A percentile compares a stretch with the other conserved stretches of the same genome.
Evolutionary conservation across 1,140 invertebrate species (phyloP).

Genomic region (Drosophila pseudoananassae): DNA sequence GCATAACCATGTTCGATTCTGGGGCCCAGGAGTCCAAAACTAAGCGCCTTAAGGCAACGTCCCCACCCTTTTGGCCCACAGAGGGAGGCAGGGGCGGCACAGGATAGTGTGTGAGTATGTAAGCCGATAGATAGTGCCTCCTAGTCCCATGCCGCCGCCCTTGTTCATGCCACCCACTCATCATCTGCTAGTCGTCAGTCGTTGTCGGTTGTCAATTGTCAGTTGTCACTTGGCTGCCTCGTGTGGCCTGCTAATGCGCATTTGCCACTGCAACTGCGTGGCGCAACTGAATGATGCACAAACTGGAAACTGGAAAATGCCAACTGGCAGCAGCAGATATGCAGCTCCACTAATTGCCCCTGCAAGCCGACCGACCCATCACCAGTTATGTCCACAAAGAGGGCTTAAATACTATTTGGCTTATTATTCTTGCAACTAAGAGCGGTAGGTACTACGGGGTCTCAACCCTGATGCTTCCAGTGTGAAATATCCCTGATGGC

Average conservation of each 20-base stretch:
- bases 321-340: constrained; percentile 26
- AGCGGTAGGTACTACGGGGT: neutral
- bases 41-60: constrained; percentile 45
- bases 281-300: constrained; percentile 68
- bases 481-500: constrained; percentile 6
- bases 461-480: neutral
- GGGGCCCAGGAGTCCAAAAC: constrained; percentile 2
- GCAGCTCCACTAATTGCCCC: constrained; percentile 36
- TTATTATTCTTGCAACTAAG: neutral
- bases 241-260: constrained; percentile 71
- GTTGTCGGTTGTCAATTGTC: constrained; percentile 52
- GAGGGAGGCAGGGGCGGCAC: neutral
- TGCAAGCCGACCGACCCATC: neutral
- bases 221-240: constrained; percentile 70
- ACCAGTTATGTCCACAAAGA: neutral
- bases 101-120: neutral
- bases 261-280: constrained; percentile 51
- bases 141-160: neutral
- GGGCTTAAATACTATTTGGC: neutral
- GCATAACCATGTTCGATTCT: constrained; percentile 10
- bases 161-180: constrained; percentile 12
- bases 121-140: neutral
- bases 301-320: constrained; percentile 16
- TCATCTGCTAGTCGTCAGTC: constrained; percentile 17
- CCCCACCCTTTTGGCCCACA: neutral